Conservation (phyloP, 2,888 invertebrate species). For the Eumacrocentrus americanus region DNA sequence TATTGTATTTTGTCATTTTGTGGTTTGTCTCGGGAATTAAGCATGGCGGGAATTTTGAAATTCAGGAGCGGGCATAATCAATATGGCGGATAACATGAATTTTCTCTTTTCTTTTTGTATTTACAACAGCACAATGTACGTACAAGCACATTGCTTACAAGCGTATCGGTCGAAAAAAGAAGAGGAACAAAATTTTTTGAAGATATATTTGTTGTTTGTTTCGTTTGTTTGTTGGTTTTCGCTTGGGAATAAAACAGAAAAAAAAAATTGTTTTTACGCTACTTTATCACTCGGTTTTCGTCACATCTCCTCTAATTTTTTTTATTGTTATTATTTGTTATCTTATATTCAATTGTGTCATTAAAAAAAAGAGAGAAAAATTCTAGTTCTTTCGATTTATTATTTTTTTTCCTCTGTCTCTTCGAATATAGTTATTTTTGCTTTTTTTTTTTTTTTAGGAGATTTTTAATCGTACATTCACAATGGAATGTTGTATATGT, state of each 20-base stretch:
- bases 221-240: not conserved
- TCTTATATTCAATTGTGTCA: not conserved
- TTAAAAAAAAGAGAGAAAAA: not conserved
- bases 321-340: not conserved
- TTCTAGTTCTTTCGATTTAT: not conserved
- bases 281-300: not conserved
- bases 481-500: slow-evolving; percentile 2
- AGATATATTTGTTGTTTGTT: not conserved
- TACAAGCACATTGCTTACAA: slow-evolving; percentile 10
- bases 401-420: not conserved
- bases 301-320: not conserved
- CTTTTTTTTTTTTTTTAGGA: not conserved
- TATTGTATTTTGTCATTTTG: not conserved
- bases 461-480: not conserved
- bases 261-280: not conserved
- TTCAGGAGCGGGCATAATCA: not conserved
- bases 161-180: slow-evolving; percentile 12
- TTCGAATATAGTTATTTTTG: not conserved
- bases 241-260: not conserved
- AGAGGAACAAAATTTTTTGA: slow-evolving; percentile 4
- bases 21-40: too few relatives aligned
- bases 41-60: too few relatives aligned
- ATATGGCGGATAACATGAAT: not conserved
- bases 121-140: slow-evolving; percentile 14
- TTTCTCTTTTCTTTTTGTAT: slow-evolving; percentile 1